Percentiles rank a stretch among this genome's conserved stretches.
Evolutionary conservation across 1,140 invertebrate species (phyloP).

Genomic region (Hyles vespertilio): DNA sequence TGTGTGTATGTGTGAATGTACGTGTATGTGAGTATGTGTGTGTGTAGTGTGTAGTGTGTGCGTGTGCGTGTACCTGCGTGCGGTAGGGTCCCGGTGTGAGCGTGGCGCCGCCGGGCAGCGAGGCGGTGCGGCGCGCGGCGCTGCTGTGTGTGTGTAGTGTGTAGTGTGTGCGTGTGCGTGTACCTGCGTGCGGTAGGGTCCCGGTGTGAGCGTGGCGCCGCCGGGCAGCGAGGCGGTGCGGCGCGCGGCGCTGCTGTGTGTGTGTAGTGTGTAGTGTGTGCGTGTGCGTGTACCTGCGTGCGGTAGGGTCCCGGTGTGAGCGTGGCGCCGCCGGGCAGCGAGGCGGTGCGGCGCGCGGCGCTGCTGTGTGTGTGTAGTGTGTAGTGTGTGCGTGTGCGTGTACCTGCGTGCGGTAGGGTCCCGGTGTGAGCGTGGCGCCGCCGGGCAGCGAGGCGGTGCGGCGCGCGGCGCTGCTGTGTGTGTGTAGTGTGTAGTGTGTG

Average conservation of each 20-base stretch:
- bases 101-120: slow-evolving; percentile 76
- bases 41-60: slow-evolving; percentile 22
- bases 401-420: slow-evolving; percentile 49
- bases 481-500: no score
- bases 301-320: slow-evolving; percentile 72
- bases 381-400: background rate
- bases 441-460: slow-evolving; percentile 73
- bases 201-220: slow-evolving; percentile 77
- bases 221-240: slow-evolving; percentile 73
- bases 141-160: slow-evolving; percentile 60
- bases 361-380: slow-evolving; percentile 60
- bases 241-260: no score
- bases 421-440: slow-evolving; percentile 77
- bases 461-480: no score
- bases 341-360: no score
- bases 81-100: slow-evolving; percentile 72
- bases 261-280: slow-evolving; percentile 22
- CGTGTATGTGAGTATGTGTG: slow-evolving; percentile 76
- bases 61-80: slow-evolving; percentile 10
- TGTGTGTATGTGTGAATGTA: no score
- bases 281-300: slow-evolving; percentile 10
- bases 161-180: background rate
- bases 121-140: no score
- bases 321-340: slow-evolving; percentile 76
- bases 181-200: slow-evolving; percentile 49